Conservation (phyloP, 2,888 invertebrate genomes). For the Alviniconcha strummeri region DNA sequence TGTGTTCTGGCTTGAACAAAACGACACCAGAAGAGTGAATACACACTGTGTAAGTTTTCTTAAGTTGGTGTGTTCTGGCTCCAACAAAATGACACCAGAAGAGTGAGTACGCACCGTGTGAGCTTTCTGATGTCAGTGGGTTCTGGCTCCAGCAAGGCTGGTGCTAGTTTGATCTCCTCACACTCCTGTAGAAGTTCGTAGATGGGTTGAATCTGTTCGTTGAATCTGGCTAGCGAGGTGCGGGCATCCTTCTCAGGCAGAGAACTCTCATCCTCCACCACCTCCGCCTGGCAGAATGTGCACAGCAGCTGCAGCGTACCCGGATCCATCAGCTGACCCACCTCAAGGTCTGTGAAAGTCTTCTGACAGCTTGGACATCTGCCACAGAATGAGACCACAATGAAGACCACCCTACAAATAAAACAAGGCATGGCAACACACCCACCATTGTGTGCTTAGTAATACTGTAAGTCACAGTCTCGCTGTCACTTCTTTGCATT, state of each 20-base stretch:
- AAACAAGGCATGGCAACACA: too few relatives aligned
- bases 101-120: constrained; percentile 22
- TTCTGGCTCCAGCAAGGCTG: constrained; percentile 95
- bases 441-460: too few relatives aligned
- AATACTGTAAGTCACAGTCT: too few relatives aligned
- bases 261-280: constrained; percentile 95
- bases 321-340: constrained; percentile 73
- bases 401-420: too few relatives aligned
- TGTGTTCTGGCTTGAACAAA: too few relatives aligned
- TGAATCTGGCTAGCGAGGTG: constrained; percentile 87
- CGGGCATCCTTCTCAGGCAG: constrained; percentile 95
- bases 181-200: constrained; percentile 88
- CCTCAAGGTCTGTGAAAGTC: constrained; percentile 95
- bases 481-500: too few relatives aligned
- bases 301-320: constrained; percentile 73
- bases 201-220: constrained; percentile 93
- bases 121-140: constrained; percentile 62
- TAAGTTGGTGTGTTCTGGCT: too few relatives aligned
- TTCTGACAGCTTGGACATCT: constrained; percentile 89
- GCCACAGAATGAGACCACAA: neutral
- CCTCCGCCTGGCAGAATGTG: constrained; percentile 89
- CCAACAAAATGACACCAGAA: too few relatives aligned
- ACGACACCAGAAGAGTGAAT: too few relatives aligned
- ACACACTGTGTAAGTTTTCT: too few relatives aligned
- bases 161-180: constrained; percentile 93